Conservation (phyloP, 2,888 invertebrate genomes). For the Drosophila colorata region DNA sequence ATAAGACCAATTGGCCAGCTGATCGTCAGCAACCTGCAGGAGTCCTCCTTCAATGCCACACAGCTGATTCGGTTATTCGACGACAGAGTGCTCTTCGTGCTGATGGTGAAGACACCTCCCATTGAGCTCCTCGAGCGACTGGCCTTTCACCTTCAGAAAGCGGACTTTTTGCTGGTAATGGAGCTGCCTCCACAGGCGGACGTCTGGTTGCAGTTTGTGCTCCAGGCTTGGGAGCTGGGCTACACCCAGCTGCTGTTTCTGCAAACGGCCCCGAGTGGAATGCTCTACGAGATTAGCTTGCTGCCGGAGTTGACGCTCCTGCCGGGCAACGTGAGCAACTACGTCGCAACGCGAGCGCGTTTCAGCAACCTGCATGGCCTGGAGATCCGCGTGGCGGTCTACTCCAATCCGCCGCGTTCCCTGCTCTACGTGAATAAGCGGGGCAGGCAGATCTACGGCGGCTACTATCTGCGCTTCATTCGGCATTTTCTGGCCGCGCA, state of each 20-base stretch:
- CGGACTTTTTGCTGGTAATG: constrained; percentile 50
- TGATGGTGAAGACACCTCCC: constrained; percentile 31
- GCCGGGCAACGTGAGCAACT: constrained; percentile 27
- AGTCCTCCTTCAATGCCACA: constrained; percentile 16
- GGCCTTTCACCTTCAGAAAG: constrained; percentile 32
- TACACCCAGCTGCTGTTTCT: constrained; percentile 45
- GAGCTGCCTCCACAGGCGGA: constrained; percentile 1
- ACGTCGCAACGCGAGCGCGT: constrained; percentile 2
- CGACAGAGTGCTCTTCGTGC: constrained; percentile 38
- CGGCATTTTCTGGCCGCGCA: constrained; percentile 29
- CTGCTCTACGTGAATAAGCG: constrained; percentile 43
- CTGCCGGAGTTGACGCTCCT: constrained; percentile 38
- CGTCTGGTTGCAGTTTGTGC: constrained; percentile 42
- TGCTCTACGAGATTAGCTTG: constrained; percentile 40
- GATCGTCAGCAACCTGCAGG: constrained; percentile 22
- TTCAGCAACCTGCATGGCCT: constrained; percentile 40
- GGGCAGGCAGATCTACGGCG: constrained; percentile 47
- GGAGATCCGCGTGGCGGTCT: constrained; percentile 56
- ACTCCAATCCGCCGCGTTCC: constrained; percentile 54
- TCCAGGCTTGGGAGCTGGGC: constrained; percentile 37
- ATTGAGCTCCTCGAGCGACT: constrained; percentile 23
- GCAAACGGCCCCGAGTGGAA: constrained; percentile 6
- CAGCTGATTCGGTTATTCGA: constrained; percentile 17
- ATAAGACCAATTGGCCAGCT: constrained; percentile 21
- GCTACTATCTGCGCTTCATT: constrained; percentile 61